phyloP scores from a whole-genome alignment of 2,888 invertebrate species.

The Leptarthrus brevirostris region DNA sequence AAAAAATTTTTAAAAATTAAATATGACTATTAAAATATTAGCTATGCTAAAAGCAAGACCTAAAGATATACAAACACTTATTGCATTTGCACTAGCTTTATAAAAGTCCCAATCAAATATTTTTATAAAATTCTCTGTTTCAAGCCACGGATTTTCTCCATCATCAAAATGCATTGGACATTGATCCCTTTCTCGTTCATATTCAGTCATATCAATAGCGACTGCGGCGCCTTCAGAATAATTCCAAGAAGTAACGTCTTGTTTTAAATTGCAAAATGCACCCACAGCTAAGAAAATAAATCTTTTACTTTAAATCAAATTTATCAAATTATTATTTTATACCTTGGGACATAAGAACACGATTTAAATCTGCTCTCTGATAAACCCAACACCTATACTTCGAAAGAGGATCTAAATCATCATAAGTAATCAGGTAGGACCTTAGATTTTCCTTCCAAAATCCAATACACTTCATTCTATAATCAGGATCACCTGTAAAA shows the following conservation, averaged over 20 bases:
- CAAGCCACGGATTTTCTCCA: constrained; percentile 86
- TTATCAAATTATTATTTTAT: neutral
- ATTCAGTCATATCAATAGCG: constrained; percentile 89
- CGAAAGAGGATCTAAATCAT: constrained; percentile 94
- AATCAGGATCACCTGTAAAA: constrained; percentile 81
- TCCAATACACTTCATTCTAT: constrained; percentile 96
- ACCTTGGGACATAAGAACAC: constrained; percentile 81
- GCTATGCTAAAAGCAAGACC: too few species aligned
- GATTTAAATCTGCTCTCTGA: constrained; percentile 92
- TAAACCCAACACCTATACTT: constrained; percentile 98
- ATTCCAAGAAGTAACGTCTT: constrained; percentile 90
- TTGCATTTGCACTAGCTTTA: constrained; percentile 59
- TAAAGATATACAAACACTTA: constrained; percentile 30
- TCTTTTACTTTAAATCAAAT: too few species aligned
- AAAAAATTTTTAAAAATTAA: too few species aligned
- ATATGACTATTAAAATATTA: too few species aligned
- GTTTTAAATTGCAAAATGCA: constrained; percentile 88
- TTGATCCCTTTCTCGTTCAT: constrained; percentile 92
- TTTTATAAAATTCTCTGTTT: constrained; percentile 78
- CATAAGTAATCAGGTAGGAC: constrained; percentile 95
- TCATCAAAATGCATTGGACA: constrained; percentile 99
- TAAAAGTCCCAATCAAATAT: constrained; percentile 74
- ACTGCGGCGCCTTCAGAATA: constrained; percentile 94
- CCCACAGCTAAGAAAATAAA: constrained; percentile 76
- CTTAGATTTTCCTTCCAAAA: constrained; percentile 98